Evolutionary conservation across 2,888 invertebrate genomes (phyloP).

Genomic region (Macrophya annulata): DNA sequence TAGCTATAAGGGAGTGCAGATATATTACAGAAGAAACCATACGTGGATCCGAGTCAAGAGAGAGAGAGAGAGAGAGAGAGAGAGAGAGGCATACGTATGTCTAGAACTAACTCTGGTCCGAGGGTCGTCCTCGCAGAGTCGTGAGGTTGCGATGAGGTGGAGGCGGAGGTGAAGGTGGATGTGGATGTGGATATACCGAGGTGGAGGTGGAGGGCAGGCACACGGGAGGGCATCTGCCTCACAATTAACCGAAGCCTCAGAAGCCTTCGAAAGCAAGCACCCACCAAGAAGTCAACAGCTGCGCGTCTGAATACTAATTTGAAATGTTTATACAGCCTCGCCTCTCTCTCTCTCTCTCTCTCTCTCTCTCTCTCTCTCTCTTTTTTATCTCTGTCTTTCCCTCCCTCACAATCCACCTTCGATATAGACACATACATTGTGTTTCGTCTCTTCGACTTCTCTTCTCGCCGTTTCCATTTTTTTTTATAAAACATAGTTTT

Average conservation of each 20-base stretch:
- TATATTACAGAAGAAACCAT: conserved; percentile 74
- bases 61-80: no score
- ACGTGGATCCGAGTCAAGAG: conserved; percentile 63
- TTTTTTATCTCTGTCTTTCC: conserved; percentile 25
- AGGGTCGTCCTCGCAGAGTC: conserved; percentile 44
- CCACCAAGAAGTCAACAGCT: conserved; percentile 77
- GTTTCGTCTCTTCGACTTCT: neutral
- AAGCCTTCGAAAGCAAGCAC: conserved; percentile 75
- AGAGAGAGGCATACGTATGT: neutral
- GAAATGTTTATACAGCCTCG: conserved; percentile 77
- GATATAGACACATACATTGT: neutral
- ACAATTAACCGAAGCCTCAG: conserved; percentile 79
- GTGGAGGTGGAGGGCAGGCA: conserved; percentile 58
- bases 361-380: no score
- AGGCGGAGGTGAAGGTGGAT: conserved; percentile 60
- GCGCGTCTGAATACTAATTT: conserved; percentile 78
- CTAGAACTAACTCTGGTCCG: conserved; percentile 36
- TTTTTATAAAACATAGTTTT: no score
- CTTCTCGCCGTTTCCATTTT: no score
- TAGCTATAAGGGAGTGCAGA: conserved; percentile 58
- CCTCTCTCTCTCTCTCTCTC: conserved; percentile 35
- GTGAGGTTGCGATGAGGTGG: conserved; percentile 60
- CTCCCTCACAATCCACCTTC: neutral
- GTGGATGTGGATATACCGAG: conserved; percentile 60
- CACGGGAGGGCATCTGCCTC: conserved; percentile 75